Evolutionary conservation across 2,797 vertebrate species (phyloP).

Genomic region (Serranus cabrilla): DNA sequence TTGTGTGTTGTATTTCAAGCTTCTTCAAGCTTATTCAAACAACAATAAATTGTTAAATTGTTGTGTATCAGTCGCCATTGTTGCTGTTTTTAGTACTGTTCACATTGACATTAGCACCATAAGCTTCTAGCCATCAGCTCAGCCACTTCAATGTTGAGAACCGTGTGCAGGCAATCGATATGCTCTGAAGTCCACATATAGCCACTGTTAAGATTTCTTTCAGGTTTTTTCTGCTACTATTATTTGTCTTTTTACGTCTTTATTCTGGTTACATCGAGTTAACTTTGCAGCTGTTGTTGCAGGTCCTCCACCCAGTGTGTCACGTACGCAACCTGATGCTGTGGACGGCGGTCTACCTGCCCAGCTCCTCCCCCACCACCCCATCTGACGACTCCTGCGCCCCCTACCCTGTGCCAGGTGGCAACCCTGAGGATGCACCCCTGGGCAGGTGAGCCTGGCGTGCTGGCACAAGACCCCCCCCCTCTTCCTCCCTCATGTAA

Average conservation of each 20-base stretch:
- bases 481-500: slow-evolving; percentile 79
- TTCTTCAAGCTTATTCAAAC: no score
- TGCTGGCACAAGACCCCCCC: slow-evolving; percentile 60
- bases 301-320: slow-evolving; percentile 98
- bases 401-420: slow-evolving; percentile 91
- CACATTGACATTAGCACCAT: no score
- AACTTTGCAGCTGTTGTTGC: slow-evolving; percentile 42
- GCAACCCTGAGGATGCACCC: slow-evolving; percentile 91
- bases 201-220: not conserved
- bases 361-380: slow-evolving; percentile 95
- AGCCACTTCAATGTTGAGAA: no score
- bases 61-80: no score
- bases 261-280: not conserved
- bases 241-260: not conserved
- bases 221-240: not conserved
- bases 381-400: slow-evolving; percentile 94
- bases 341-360: slow-evolving; percentile 97
- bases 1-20: no score
- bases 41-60: no score
- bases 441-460: slow-evolving; percentile 93
- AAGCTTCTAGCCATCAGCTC: no score
- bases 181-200: no score
- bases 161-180: no score
- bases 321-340: slow-evolving; percentile 97
- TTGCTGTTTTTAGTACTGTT: no score